Evolutionary conservation across 2,113 vertebrate genomes (phyloP), one percentile per base, ranked within the genome.

Genomic region (Pomatostomus ruficeps): DNA sequence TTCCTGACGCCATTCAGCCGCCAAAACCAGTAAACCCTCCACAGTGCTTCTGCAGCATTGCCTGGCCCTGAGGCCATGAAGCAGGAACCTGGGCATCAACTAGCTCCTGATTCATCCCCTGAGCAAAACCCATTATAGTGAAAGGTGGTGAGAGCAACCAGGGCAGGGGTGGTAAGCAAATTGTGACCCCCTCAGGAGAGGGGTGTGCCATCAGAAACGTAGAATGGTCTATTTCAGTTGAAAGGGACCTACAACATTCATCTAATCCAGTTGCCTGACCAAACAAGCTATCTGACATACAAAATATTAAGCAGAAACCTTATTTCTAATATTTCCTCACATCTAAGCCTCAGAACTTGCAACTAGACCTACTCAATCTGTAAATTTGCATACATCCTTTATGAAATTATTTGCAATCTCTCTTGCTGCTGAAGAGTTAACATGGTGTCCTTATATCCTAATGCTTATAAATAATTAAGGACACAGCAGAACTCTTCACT

Each of bases 61-160:
- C 36, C 35, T 59, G 57, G 33, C 17, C 26, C 46, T 0, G 0
- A 54, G 25, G 52, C 31, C 57, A 24, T 3, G 1, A 2, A 36
- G 40, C 36, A 73, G n/a, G 11, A 43, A 20, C 10, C 16, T 1
- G 8, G 7, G 24, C 51, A 73, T 40, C 22, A 82, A 9, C 58
- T 45, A 77, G 31, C 12, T 49, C 22, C 26, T 7, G 5, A 54
- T 58, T 51, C 46, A 45, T 26, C 5, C n/a, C 49, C 22, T 49
- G 12, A 63, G 55, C 57, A 57, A 19, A 43, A 48, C 4, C 22
- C 6, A 6, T 31, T 40, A 13, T 36, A 61, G 49, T 3, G 3
- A 59, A 54, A 51, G 25, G 23, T 33, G 49, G 51, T 75, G 67
- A n/a, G 5, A 76, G 26, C 22, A 83, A 51, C 26, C 3, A 5